Percentiles rank a stretch among this genome's conserved stretches.
phyloP scores from a whole-genome alignment of 2,797 vertebrate species.

The Enteromius radiatus region DNA sequence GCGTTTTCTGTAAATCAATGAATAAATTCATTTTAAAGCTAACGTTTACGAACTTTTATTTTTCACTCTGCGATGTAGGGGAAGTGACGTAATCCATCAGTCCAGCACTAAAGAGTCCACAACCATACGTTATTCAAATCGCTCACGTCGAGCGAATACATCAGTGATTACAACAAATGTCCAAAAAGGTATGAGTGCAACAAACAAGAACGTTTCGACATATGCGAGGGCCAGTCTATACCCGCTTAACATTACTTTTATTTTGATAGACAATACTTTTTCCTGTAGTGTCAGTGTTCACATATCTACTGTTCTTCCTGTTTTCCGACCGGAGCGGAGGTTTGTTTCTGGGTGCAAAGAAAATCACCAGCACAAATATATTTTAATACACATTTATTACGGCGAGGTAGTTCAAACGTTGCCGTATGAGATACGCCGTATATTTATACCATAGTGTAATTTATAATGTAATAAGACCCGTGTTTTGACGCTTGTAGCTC shows the following conservation, averaged over 20 bases:
- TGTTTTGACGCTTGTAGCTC: not conserved
- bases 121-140: not conserved
- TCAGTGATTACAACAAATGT: slow-evolving; percentile 17
- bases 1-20: not conserved
- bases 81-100: slow-evolving; percentile 21
- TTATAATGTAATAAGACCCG: not conserved
- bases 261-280: slow-evolving; percentile 34
- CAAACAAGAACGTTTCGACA: not conserved
- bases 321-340: slow-evolving; percentile 47
- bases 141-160: slow-evolving; percentile 7
- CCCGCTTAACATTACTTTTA: slow-evolving; percentile 39
- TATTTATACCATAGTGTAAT: not conserved
- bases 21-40: not conserved
- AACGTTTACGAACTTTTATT: not conserved
- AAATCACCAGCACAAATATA: not conserved
- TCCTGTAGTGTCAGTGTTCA: slow-evolving; percentile 14
- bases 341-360: slow-evolving; percentile 48
- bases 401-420: not conserved
- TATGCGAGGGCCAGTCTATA: not conserved
- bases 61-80: not conserved
- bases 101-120: not conserved
- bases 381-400: not conserved
- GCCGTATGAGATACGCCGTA: not conserved
- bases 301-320: slow-evolving; percentile 35
- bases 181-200: slow-evolving; percentile 30